Percentiles rank a stretch among this genome's conserved stretches.
Conservation (phyloP, 2,888 invertebrate genomes). For the Drosophila lutescens region DNA sequence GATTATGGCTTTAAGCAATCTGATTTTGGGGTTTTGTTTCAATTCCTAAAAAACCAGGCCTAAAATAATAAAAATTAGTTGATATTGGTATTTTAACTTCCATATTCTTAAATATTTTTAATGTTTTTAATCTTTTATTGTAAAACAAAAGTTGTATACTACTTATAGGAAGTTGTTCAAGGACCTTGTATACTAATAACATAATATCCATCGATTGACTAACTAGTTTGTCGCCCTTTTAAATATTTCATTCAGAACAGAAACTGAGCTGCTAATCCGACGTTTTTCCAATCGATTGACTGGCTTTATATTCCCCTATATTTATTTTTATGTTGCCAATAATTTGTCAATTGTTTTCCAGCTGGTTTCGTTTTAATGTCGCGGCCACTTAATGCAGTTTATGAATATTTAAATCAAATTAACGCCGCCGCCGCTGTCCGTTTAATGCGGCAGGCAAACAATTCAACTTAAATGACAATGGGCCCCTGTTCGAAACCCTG, state of each 20-base stretch:
- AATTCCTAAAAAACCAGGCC: no score
- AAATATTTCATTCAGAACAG: neutral
- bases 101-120: no score
- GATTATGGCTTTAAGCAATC: no score
- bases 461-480: constrained; percentile 33
- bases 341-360: constrained; percentile 24
- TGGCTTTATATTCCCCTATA: neutral
- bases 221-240: neutral
- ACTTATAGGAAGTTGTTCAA: neutral
- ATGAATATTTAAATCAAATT: constrained; percentile 80
- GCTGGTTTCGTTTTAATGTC: constrained; percentile 57
- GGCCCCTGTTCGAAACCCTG: neutral
- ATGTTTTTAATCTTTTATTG: no score
- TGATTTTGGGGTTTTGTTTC: no score
- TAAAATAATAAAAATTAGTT: no score
- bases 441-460: constrained; percentile 61
- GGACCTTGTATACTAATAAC: neutral
- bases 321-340: constrained; percentile 10
- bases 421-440: constrained; percentile 63
- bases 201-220: neutral
- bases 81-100: no score
- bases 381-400: constrained; percentile 77
- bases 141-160: no score
- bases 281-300: neutral
- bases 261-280: constrained; percentile 15